phyloP scores from a whole-genome alignment of 2,113 vertebrate genomes.

The Jaculus jaculus region DNA sequence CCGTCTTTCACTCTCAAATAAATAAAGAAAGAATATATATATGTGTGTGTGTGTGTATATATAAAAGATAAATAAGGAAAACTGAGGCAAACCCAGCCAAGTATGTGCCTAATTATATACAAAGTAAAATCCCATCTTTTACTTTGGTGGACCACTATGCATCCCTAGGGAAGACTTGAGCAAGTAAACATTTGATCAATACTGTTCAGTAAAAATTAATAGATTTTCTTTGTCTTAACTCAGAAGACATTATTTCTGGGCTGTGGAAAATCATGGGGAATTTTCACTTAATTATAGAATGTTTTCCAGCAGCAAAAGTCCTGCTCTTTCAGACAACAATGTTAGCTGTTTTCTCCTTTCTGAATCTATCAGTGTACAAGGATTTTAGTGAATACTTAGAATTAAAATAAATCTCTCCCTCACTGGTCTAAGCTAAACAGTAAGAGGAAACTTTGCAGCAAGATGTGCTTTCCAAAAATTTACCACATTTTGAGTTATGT shows the following conservation, averaged over 20 bases:
- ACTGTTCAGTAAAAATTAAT: constrained; percentile 5
- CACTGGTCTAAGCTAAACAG: neutral
- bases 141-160: rapidly evolving
- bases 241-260: neutral
- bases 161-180: neutral
- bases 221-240: constrained; percentile 19
- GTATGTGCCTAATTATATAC: neutral
- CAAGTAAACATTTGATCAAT: neutral
- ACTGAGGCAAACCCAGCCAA: neutral
- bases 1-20: too few relatives aligned
- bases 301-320: neutral
- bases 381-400: rapidly evolving
- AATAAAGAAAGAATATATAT: too few relatives aligned
- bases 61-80: too few relatives aligned
- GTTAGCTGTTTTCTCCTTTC: rapidly evolving
- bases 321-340: neutral
- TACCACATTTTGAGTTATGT: neutral
- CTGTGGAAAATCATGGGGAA: neutral
- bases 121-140: neutral
- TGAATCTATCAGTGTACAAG: neutral
- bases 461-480: neutral
- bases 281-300: neutral
- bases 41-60: too few relatives aligned
- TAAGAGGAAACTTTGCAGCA: neutral
- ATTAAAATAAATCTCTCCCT: neutral